Conservation (phyloP, 2,797 vertebrate species). For the Emydoidea blandingii region DNA sequence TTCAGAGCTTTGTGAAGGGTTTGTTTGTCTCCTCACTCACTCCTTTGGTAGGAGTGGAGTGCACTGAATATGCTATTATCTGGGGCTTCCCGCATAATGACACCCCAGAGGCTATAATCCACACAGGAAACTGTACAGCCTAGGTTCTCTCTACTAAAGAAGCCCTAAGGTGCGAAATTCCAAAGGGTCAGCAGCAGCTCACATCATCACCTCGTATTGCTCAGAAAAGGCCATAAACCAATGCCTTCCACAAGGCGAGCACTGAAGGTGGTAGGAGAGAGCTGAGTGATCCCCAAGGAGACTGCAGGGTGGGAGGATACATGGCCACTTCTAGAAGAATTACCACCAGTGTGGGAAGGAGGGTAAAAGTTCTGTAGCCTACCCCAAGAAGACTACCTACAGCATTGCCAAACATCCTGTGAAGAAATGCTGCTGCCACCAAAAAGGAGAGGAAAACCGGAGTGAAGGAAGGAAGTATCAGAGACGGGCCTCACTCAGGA, state of each 20-base stretch:
- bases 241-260: not conserved
- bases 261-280: not conserved
- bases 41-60: not conserved
- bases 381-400: not conserved
- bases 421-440: not conserved
- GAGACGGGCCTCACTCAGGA: not conserved
- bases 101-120: not conserved
- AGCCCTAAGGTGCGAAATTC: not conserved
- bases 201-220: not conserved
- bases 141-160: not conserved
- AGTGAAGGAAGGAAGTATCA: not conserved
- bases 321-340: not conserved
- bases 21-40: not conserved
- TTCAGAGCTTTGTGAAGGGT: not conserved
- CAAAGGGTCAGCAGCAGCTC: not conserved
- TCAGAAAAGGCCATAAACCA: not conserved
- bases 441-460: not conserved
- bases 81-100: not conserved
- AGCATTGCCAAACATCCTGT: not conserved
- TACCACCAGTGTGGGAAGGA: not conserved
- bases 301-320: not conserved
- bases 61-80: not conserved
- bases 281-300: not conserved
- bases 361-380: not conserved
- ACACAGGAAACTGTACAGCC: accelerated